Evolutionary conservation across 2,888 invertebrate genomes (phyloP).

Genomic region (Muscina levida): DNA sequence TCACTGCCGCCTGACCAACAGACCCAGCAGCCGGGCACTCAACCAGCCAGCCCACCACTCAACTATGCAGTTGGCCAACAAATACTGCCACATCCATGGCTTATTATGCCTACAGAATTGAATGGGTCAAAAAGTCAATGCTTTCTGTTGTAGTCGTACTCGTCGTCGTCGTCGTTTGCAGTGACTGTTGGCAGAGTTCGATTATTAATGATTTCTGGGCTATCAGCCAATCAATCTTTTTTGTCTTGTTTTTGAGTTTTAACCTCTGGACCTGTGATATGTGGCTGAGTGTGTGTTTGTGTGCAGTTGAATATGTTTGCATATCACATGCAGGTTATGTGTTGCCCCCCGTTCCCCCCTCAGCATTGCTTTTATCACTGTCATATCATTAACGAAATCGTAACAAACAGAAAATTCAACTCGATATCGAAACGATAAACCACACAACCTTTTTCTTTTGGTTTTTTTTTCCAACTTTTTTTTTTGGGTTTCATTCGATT

Average conservation of each 20-base stretch:
- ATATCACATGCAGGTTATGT: slow-evolving; percentile 42
- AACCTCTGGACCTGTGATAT: slow-evolving; percentile 24
- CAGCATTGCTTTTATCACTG: neutral
- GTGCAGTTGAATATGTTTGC: slow-evolving; percentile 50
- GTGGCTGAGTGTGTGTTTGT: too few relatives aligned
- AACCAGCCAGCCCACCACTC: neutral
- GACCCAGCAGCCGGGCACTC: neutral
- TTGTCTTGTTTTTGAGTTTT: neutral
- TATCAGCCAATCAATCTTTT: slow-evolving; percentile 59
- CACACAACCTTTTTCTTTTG: slow-evolving; percentile 21
- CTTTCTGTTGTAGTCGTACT: neutral
- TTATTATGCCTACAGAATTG: slow-evolving; percentile 5
- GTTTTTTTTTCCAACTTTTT: too few relatives aligned
- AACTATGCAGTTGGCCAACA: too few relatives aligned
- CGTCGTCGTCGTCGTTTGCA: too few relatives aligned
- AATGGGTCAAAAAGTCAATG: slow-evolving; percentile 39
- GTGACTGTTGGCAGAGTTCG: slow-evolving; percentile 4
- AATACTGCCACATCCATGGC: too few relatives aligned
- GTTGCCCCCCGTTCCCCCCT: neutral
- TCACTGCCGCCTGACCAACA: neutral
- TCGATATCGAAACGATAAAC: slow-evolving; percentile 3
- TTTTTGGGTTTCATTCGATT: slow-evolving; percentile 1
- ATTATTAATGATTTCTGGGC: slow-evolving; percentile 54
- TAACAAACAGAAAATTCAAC: slow-evolving; percentile 29
- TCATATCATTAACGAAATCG: slow-evolving; percentile 60